These are phyloP conservation scores for Cotesia typhae DNA, from an alignment of 1,140 invertebrate genomes.

Conservation along the genomic window DNA sequence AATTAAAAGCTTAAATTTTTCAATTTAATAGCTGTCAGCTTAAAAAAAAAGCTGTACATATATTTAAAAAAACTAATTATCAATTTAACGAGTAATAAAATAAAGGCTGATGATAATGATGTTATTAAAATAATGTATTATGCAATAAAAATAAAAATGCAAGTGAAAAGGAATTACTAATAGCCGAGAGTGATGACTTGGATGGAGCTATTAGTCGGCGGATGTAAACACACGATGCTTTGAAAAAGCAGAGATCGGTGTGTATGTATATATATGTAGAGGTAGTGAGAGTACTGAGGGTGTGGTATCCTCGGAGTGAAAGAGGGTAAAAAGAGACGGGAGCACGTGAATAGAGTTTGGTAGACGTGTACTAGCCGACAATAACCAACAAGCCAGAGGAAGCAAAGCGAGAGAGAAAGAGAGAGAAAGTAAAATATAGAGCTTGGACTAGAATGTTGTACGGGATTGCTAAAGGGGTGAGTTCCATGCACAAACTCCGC, in stretches of 20 bases:
- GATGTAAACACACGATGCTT: conserved; percentile 47
- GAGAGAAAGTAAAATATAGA: neutral
- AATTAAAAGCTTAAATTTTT: too few relatives aligned
- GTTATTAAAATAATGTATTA: conserved; percentile 40
- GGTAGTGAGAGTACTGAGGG: conserved; percentile 15
- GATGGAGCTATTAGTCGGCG: conserved; percentile 45
- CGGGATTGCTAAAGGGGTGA: conserved; percentile 1
- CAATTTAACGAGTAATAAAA: too few relatives aligned
- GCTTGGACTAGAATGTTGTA: neutral
- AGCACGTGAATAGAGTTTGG: too few relatives aligned
- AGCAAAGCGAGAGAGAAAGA: neutral
- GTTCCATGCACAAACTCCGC: neutral
- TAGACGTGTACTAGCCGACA: too few relatives aligned
- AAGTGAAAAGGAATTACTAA: conserved; percentile 28
- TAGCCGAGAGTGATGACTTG: conserved; percentile 28
- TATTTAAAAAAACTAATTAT: too few relatives aligned
- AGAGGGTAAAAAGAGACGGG: too few relatives aligned
- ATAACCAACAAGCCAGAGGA: conserved; percentile 5
- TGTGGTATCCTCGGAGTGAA: neutral
- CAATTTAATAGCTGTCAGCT: too few relatives aligned
- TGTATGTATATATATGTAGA: neutral
- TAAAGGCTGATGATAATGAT: neutral
- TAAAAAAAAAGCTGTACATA: too few relatives aligned
- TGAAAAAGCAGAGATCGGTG: conserved; percentile 17
- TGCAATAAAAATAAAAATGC: neutral